Conservation (phyloP, 2,797 vertebrate genomes). For the Hapalemur alaotrensis region DNA sequence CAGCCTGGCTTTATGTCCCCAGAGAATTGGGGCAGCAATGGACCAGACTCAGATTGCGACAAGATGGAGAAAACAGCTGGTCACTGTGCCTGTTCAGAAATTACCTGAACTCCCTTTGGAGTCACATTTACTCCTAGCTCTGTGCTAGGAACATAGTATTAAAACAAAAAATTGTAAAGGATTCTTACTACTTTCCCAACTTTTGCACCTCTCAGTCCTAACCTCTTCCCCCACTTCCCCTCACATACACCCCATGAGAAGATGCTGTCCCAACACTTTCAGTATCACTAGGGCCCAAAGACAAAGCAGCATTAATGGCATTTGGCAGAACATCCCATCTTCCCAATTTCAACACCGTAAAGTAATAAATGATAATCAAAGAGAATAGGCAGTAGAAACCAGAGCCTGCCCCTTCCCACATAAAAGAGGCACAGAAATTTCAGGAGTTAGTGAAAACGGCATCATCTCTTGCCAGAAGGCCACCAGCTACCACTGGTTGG, state of each 20-base stretch:
- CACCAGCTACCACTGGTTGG: slow-evolving; percentile 89
- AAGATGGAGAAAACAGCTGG: background rate
- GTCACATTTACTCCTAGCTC: slow-evolving; percentile 36
- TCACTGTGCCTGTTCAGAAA: background rate
- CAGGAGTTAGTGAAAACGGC: background rate
- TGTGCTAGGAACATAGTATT: background rate
- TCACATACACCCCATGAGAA: background rate
- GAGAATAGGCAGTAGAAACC: slow-evolving; percentile 13
- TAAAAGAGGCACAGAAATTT: slow-evolving; percentile 55
- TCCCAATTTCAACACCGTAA: slow-evolving; percentile 41
- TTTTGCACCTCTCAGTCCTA: background rate
- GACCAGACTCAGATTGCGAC: background rate
- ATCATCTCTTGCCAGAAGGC: slow-evolving; percentile 85
- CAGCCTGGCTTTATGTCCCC: slow-evolving; percentile 30
- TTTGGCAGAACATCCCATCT: slow-evolving; percentile 58
- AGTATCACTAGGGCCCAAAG: background rate
- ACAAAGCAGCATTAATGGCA: slow-evolving; percentile 54
- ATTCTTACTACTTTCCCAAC: background rate
- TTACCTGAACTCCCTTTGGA: slow-evolving; percentile 37
- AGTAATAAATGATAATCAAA: background rate
- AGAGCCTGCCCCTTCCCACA: slow-evolving; percentile 1
- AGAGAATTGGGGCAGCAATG: slow-evolving; percentile 49
- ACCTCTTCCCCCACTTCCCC: background rate
- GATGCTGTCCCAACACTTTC: background rate
- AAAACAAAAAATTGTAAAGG: slow-evolving; percentile 32